A percentile compares a stretch with the other conserved stretches of the same genome.
Evolutionary conservation across 2,888 invertebrate species (phyloP).

Genomic region (Erpobdella octoculata): DNA sequence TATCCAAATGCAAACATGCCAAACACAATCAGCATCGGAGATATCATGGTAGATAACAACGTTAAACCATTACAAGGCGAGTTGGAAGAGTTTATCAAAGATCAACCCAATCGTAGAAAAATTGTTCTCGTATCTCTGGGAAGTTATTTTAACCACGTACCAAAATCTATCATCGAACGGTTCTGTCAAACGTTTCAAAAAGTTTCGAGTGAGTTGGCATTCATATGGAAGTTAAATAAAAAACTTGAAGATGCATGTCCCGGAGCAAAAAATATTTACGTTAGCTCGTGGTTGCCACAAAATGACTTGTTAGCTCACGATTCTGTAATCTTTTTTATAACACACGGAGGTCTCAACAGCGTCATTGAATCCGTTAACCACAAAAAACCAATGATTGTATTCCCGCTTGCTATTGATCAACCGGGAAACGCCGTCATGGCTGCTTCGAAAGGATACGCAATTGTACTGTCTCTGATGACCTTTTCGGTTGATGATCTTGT

Average conservation of each 20-base stretch:
- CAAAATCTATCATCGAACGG: constrained; percentile 26
- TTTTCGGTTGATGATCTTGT: constrained; percentile 23
- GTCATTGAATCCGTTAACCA: constrained; percentile 27
- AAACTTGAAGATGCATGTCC: not conserved
- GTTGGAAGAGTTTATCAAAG: constrained; percentile 35
- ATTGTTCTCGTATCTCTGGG: constrained; percentile 40
- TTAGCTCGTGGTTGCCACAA: constrained; percentile 28
- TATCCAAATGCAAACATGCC: constrained; percentile 37
- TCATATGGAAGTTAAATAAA: constrained; percentile 26
- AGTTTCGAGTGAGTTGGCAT: constrained; percentile 10
- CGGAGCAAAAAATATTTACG: constrained; percentile 5
- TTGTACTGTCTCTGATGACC: constrained; percentile 9
- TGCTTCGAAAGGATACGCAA: constrained; percentile 18
- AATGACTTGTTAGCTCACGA: constrained; percentile 28
- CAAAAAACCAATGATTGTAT: constrained; percentile 22
- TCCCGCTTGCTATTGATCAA: constrained; percentile 27
- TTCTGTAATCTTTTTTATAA: constrained; percentile 25
- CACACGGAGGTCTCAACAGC: constrained; percentile 31
- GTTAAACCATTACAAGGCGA: constrained; percentile 29
- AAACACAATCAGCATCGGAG: constrained; percentile 37
- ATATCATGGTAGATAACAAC: constrained; percentile 28
- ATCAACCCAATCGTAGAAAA: too few species aligned
- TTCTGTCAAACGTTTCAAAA: constrained; percentile 34
- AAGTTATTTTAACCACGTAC: constrained; percentile 31
- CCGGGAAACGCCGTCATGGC: constrained; percentile 14